These are phyloP conservation scores for Cacoxenus indagator DNA, from an alignment of 2,888 invertebrate genomes.

Conservation along the genomic window DNA sequence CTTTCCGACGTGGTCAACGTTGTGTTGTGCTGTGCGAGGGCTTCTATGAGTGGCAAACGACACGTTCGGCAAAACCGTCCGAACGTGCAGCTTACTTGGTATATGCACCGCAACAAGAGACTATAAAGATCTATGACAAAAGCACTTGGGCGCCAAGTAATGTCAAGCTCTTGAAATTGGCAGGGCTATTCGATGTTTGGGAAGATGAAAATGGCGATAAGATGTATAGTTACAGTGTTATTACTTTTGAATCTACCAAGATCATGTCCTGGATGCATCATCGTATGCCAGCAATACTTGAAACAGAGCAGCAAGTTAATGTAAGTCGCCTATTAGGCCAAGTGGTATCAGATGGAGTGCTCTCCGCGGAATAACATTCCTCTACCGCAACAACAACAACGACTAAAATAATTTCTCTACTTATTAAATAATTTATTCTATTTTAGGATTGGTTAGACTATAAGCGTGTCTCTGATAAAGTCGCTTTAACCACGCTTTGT, in stretches of 20 bases:
- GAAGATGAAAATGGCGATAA: slow-evolving; percentile 73
- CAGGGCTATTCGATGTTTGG: slow-evolving; percentile 83
- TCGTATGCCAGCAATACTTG: slow-evolving; percentile 84
- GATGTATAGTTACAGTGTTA: slow-evolving; percentile 81
- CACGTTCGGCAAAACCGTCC: slow-evolving; percentile 75
- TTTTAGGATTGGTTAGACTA: slow-evolving; percentile 79
- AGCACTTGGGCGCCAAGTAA: slow-evolving; percentile 72
- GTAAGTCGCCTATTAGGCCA: slow-evolving; percentile 72
- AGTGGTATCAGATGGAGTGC: background rate
- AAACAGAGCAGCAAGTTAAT: slow-evolving; percentile 76
- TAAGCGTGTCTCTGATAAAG: slow-evolving; percentile 72
- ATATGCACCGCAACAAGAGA: slow-evolving; percentile 75
- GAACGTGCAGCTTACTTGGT: slow-evolving; percentile 82
- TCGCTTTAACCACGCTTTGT: slow-evolving; percentile 72
- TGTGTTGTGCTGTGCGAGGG: slow-evolving; percentile 86
- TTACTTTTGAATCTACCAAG: slow-evolving; percentile 82
- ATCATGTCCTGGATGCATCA: slow-evolving; percentile 82
- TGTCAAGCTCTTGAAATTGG: slow-evolving; percentile 79
- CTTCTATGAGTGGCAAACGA: slow-evolving; percentile 86
- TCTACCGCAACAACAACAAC: no score
- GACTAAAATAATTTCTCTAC: no score
- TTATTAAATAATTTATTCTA: no score
- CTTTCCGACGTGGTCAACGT: slow-evolving; percentile 79
- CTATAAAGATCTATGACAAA: slow-evolving; percentile 73
- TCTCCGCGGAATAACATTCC: no score